These are phyloP conservation scores for Drosophila prostipennis DNA, from an alignment of 2,888 invertebrate genomes.

Conservation along the genomic window DNA sequence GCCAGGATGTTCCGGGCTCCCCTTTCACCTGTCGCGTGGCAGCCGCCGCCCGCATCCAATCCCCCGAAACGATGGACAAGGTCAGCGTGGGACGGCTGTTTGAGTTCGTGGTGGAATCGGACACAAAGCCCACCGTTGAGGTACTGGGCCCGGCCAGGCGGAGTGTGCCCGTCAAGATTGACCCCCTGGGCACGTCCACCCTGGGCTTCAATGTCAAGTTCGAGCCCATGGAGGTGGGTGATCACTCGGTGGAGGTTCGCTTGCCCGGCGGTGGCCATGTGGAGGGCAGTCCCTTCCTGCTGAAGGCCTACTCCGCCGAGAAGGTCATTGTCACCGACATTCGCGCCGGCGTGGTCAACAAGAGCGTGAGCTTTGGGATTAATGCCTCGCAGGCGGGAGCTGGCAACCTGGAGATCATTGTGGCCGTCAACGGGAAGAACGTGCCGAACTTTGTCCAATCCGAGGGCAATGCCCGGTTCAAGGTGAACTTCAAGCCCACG, in stretches of 20 bases:
- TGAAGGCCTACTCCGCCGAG: slow-evolving; percentile 97
- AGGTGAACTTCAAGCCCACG: slow-evolving; percentile 97
- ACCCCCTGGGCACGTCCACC: slow-evolving; percentile 65
- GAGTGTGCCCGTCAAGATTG: slow-evolving; percentile 88
- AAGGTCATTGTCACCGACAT: slow-evolving; percentile 98
- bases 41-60: slow-evolving; percentile 93
- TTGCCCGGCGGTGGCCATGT: slow-evolving; percentile 90
- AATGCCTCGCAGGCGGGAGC: slow-evolving; percentile 94
- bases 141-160: slow-evolving; percentile 91
- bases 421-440: slow-evolving; percentile 97
- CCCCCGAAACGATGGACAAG: slow-evolving; percentile 94
- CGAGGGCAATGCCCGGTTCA: slow-evolving; percentile 98
- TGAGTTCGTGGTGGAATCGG: slow-evolving; percentile 94
- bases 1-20: slow-evolving; percentile 95
- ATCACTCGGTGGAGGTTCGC: slow-evolving; percentile 93
- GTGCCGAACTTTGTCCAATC: slow-evolving; percentile 99
- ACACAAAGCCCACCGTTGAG: slow-evolving; percentile 92
- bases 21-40: slow-evolving; percentile 86
- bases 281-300: slow-evolving; percentile 97
- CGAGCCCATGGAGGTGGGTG: slow-evolving; percentile 95
- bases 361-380: slow-evolving; percentile 97
- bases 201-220: slow-evolving; percentile 88
- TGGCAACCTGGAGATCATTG: slow-evolving; percentile 98
- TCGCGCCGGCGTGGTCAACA: slow-evolving; percentile 94
- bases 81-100: slow-evolving; percentile 94